Evolutionary conservation across 2,888 invertebrate genomes (phyloP).

Genomic region (Melanchra persicariae): DNA sequence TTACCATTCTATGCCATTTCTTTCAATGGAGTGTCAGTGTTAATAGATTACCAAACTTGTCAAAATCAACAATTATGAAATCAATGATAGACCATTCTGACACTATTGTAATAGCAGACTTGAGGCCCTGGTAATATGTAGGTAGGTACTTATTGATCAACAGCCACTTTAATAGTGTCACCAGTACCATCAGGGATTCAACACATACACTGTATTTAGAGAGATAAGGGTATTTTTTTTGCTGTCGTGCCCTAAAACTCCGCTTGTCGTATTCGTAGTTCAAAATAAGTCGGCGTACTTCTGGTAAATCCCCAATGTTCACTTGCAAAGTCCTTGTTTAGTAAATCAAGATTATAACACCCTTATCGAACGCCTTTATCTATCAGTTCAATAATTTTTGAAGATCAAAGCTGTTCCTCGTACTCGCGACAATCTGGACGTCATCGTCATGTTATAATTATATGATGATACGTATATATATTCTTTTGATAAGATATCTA

Average conservation of each 20-base stretch:
- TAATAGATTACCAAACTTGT: too few relatives aligned
- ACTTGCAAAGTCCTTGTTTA: conserved; percentile 12
- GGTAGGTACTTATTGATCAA: not conserved
- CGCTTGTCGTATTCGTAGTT: too few relatives aligned
- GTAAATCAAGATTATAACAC: conserved; percentile 43
- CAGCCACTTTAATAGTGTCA: not conserved
- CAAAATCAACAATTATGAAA: too few relatives aligned
- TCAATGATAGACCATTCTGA: too few relatives aligned
- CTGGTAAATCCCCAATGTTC: conserved; percentile 47
- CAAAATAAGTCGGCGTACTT: not conserved
- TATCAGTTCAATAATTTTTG: conserved; percentile 57
- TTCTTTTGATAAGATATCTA: conserved; percentile 46
- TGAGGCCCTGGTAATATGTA: not conserved
- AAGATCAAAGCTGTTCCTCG: conserved; percentile 78
- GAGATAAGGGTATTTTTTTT: too few relatives aligned
- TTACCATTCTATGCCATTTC: too few relatives aligned
- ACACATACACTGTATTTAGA: too few relatives aligned
- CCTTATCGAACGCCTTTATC: conserved; percentile 55
- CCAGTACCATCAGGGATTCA: too few relatives aligned
- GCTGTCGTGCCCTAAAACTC: too few relatives aligned
- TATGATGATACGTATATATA: conserved; percentile 49
- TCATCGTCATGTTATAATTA: conserved; percentile 19
- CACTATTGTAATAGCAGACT: too few relatives aligned
- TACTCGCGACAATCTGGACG: conserved; percentile 69
- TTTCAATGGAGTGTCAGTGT: too few relatives aligned